Percentiles rank a stretch among this genome's conserved stretches.
These are phyloP conservation scores for Pocillopora meandrina DNA, from an alignment of 92 coral and sea anemone species.

Conservation along the genomic window DNA sequence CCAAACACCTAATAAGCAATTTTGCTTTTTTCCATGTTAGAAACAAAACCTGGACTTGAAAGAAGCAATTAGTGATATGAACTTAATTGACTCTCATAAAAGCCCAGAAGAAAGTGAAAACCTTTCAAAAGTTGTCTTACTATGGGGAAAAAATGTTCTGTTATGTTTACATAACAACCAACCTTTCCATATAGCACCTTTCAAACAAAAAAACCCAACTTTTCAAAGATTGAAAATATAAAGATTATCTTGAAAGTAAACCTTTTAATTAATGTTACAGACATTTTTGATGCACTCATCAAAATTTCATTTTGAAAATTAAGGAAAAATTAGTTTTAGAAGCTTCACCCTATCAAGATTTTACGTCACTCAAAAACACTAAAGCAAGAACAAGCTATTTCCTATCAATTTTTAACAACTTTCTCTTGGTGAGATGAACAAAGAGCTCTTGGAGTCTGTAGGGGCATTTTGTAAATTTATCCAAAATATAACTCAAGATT, in stretches of 20 bases:
- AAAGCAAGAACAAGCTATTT: constrained; percentile 27
- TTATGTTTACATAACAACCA: constrained; percentile 12
- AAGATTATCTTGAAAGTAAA: not conserved
- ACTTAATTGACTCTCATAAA: not conserved
- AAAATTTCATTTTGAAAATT: constrained; percentile 18
- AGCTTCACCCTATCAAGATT: constrained; percentile 4
- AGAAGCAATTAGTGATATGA: not conserved
- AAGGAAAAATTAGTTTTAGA: constrained; percentile 5
- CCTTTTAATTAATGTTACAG: not conserved
- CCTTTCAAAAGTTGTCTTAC: not conserved
- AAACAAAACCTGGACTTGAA: not conserved
- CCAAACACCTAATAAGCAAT: not conserved
- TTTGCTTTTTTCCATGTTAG: not conserved
- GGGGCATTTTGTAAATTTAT: constrained; percentile 1
- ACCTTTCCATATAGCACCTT: not conserved
- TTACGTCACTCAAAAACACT: constrained; percentile 13
- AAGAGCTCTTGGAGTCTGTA: not conserved
- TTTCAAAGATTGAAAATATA: not conserved
- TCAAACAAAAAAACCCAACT: not conserved
- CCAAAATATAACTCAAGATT: not conserved
- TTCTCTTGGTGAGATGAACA: not conserved
- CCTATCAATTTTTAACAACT: constrained; percentile 33
- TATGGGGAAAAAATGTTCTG: constrained; percentile 1
- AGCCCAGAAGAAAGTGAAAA: not conserved
- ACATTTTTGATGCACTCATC: not conserved